Evolutionary conservation across 2,888 invertebrate species (phyloP).

Genomic region (Campoplex nolae): DNA sequence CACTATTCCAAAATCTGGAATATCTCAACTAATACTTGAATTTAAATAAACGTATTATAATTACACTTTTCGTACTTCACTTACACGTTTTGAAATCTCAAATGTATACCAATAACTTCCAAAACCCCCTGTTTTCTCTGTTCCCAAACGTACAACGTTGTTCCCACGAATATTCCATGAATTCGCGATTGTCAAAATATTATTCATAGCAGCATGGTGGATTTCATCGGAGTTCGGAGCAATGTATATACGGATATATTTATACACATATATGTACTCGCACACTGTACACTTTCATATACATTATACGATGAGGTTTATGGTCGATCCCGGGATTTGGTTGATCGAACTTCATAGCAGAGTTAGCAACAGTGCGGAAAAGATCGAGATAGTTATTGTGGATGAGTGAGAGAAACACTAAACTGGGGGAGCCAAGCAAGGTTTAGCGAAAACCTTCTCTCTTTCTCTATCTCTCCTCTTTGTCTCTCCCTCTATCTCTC

Average conservation of each 20-base stretch:
- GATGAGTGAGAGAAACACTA: slow-evolving; percentile 20
- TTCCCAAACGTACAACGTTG: not conserved
- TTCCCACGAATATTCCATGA: slow-evolving; percentile 30
- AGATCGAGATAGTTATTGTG: slow-evolving; percentile 16
- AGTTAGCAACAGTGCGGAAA: slow-evolving; percentile 10
- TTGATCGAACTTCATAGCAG: slow-evolving; percentile 50
- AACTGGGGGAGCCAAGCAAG: slow-evolving; percentile 49
- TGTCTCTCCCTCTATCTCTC: slow-evolving; percentile 26
- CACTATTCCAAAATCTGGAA: not conserved
- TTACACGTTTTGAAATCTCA: slow-evolving; percentile 1
- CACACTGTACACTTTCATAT: slow-evolving; percentile 16
- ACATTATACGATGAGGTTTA: slow-evolving; percentile 48
- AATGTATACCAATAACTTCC: slow-evolving; percentile 18
- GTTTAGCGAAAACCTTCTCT: slow-evolving; percentile 47
- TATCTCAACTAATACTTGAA: too few relatives aligned
- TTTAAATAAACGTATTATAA: too few relatives aligned
- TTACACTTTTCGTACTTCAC: too few relatives aligned
- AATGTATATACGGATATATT: slow-evolving; percentile 9
- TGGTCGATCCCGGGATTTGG: slow-evolving; percentile 57
- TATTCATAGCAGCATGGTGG: slow-evolving; percentile 59
- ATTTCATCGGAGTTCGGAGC: slow-evolving; percentile 43
- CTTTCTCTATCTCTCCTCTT: slow-evolving; percentile 10
- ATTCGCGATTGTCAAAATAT: slow-evolving; percentile 60
- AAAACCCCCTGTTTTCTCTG: not conserved
- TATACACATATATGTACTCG: slow-evolving; percentile 10